Evolutionary conservation across 2,113 vertebrate genomes (phyloP), one percentile per base, ranked within the genome.

Genomic region (Perca flavescens): DNA sequence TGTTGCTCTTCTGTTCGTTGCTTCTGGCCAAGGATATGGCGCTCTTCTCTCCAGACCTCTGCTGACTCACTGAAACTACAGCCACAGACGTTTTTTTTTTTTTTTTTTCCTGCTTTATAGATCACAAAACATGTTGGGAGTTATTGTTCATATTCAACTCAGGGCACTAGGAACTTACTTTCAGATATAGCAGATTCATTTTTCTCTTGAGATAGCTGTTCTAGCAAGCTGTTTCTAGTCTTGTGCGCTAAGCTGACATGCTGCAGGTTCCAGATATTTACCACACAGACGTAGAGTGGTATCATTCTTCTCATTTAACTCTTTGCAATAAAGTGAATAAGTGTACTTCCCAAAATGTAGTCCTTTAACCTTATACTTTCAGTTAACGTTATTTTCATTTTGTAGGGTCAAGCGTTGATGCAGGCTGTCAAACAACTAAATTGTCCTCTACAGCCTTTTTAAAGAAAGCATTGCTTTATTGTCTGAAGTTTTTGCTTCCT

Each of bases 1-100:
- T 28, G 76, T 81, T 67, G 49, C 49, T 60, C 64, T 66, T 72
- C 56, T 63, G 40, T 79, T 83, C 47, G 53, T 84, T 85, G 62
- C 3, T 47, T 52, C 61, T 47, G 47, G 79, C 64, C 40, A 72
- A 60, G 60, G 72, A 63, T 64, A 15, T 4, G 0, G 3, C 0
- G 14, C 52, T 83, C 15, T 28, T 62, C 28, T 62, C 57, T 65
- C 43, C 3, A 6, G 68, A 67, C 16, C 25, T 34, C 76, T 15
- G 31, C 46, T 80, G 74, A 78, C 65, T 87, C 57, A 57, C 40
- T 68, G 36, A 76, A 85, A 57, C 10, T 52, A 34, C 40, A 74
- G 14, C 54, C 16, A 28, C 40, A 22, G 25, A 60, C 57, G 47
- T 72, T 77, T 54, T 80, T 31, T 31, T 31, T 17, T n/a, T 22